phyloP scores from a whole-genome alignment of 2,113 vertebrate genomes.

The Microcebus griseorufus region DNA sequence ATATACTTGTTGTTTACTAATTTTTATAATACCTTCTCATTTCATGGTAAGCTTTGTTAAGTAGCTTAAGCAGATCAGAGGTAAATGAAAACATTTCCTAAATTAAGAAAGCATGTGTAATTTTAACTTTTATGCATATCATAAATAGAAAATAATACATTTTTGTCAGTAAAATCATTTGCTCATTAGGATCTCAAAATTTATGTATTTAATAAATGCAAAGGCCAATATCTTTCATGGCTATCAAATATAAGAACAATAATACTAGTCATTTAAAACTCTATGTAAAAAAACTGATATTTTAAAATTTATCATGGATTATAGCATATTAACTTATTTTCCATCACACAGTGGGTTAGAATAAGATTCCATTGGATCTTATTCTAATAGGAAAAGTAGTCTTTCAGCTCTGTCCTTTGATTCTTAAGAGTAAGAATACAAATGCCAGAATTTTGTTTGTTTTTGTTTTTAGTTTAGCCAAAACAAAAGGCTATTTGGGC shows the following conservation, averaged over 20 bases:
- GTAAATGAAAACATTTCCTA: background rate
- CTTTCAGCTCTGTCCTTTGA: background rate
- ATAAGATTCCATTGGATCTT: background rate
- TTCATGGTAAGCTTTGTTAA: constrained; percentile 50
- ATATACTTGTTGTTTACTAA: constrained; percentile 24
- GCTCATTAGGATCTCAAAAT: background rate
- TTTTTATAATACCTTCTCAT: constrained; percentile 53
- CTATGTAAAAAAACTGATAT: background rate
- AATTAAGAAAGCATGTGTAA: background rate
- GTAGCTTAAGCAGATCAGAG: background rate
- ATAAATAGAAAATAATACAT: constrained; percentile 23
- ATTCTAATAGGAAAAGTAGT: background rate
- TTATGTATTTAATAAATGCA: constrained; percentile 19
- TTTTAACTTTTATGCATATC: background rate
- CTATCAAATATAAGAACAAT: background rate
- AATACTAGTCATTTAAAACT: background rate
- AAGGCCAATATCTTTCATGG: background rate
- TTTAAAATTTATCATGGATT: background rate
- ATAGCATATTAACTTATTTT: background rate
- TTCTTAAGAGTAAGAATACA: background rate
- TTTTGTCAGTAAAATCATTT: background rate
- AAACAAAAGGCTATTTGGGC: background rate
- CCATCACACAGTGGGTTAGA: background rate
- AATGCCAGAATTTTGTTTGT: background rate
- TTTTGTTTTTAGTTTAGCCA: background rate